Evolutionary conservation across 2,113 vertebrate species (phyloP).

Genomic region (Chelonoidis abingdonii): DNA sequence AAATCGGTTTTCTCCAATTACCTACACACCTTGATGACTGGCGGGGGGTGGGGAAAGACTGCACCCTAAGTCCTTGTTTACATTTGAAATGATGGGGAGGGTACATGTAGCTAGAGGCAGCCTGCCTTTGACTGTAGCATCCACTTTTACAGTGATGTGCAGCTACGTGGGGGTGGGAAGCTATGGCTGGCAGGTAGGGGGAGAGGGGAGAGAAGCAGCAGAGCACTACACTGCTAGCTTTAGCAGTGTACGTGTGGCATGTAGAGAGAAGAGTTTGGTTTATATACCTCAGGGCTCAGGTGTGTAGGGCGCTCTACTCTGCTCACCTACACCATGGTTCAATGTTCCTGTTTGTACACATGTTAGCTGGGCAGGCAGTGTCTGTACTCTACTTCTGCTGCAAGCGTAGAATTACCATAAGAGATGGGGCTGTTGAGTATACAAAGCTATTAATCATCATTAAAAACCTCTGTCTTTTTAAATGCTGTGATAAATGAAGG

Average conservation of each 20-base stretch:
- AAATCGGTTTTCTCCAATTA: background rate
- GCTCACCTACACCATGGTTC: background rate
- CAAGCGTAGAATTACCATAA: background rate
- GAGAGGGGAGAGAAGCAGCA: background rate
- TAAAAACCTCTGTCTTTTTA: background rate
- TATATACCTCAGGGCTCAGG: background rate
- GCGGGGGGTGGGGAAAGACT: too few relatives aligned
- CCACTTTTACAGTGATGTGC: too few relatives aligned
- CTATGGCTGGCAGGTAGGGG: too few relatives aligned
- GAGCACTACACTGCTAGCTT: background rate
- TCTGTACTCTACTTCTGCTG: background rate
- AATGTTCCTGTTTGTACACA: background rate
- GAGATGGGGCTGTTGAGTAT: background rate
- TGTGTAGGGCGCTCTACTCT: background rate
- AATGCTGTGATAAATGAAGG: too few relatives aligned
- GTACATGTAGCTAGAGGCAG: too few relatives aligned
- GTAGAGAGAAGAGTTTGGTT: background rate
- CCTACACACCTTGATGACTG: background rate
- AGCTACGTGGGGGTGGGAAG: too few relatives aligned
- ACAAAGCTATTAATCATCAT: background rate
- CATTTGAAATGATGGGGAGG: background rate
- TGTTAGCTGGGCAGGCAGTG: background rate
- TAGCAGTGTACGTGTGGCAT: background rate
- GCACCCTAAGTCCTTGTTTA: background rate
- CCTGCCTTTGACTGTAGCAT: too few relatives aligned